phyloP scores from a whole-genome alignment of 1,140 invertebrate genomes.

The Epicauta chinensis region DNA sequence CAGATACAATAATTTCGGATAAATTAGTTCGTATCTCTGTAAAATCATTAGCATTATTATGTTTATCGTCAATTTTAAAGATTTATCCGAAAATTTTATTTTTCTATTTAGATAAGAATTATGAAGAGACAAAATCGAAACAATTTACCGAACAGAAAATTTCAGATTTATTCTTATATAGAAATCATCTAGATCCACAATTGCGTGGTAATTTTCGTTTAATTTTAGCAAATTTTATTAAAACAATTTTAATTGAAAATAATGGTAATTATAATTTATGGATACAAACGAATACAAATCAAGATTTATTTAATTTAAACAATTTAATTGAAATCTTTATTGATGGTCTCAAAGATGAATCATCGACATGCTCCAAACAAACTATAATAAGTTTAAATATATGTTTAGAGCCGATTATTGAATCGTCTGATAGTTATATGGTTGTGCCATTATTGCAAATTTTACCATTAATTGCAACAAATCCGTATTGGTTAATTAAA shows the following conservation, averaged over 20 bases:
- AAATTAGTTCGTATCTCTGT: slow-evolving; percentile 72
- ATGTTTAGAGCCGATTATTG: slow-evolving; percentile 55
- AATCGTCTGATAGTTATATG: slow-evolving; percentile 49
- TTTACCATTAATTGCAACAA: slow-evolving; percentile 58
- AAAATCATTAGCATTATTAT: slow-evolving; percentile 73
- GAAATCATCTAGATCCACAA: slow-evolving; percentile 73
- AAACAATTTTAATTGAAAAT: slow-evolving; percentile 53
- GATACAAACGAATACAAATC: background rate
- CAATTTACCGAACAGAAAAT: slow-evolving; percentile 51
- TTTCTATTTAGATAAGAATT: slow-evolving; percentile 52
- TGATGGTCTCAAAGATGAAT: slow-evolving; percentile 50
- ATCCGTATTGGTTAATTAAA: slow-evolving; percentile 84
- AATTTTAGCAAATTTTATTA: slow-evolving; percentile 61
- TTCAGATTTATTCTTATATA: slow-evolving; percentile 63
- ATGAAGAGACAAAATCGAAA: slow-evolving; percentile 7
- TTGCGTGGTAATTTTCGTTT: slow-evolving; percentile 66
- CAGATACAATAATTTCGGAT: slow-evolving; percentile 56
- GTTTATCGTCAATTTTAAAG: slow-evolving; percentile 60
- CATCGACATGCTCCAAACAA: slow-evolving; percentile 61
- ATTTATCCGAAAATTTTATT: slow-evolving; percentile 66
- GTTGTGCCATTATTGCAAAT: slow-evolving; percentile 53
- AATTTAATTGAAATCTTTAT: slow-evolving; percentile 20
- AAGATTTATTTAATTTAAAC: slow-evolving; percentile 9
- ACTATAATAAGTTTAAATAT: slow-evolving; percentile 52
- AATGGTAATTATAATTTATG: slow-evolving; percentile 52